Evolutionary conservation across 2,113 vertebrate genomes (phyloP).

Genomic region (Tamias sibiricus): DNA sequence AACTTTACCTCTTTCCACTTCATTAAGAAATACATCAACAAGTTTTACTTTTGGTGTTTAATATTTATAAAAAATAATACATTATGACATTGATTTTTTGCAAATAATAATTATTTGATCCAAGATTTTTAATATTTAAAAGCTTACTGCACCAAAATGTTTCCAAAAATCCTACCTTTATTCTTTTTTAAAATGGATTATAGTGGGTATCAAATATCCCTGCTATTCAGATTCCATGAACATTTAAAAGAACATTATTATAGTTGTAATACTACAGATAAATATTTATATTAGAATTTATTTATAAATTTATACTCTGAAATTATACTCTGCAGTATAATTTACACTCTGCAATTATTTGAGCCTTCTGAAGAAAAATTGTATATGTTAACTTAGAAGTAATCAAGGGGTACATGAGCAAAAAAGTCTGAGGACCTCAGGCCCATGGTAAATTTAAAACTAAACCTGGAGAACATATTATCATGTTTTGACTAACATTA

Average conservation of each 20-base stretch:
- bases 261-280: not conserved
- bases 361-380: not conserved
- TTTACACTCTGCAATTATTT: not conserved
- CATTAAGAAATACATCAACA: not conserved
- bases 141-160: not conserved
- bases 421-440: conserved; percentile 1
- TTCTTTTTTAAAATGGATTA: conserved; percentile 5
- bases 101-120: conserved; percentile 36
- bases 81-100: not conserved
- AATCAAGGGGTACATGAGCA: not conserved
- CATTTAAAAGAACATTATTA: not conserved
- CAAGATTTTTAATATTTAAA: conserved; percentile 2
- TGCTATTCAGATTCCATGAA: conserved; percentile 38
- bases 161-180: not conserved
- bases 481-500: conserved; percentile 2
- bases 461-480: not conserved
- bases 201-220: not conserved
- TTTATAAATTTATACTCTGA: not conserved
- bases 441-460: not conserved
- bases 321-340: not conserved
- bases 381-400: not conserved
- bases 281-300: conserved; percentile 14
- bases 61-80: conserved; percentile 9
- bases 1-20: not conserved
- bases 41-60: conserved; percentile 21